These are phyloP conservation scores for Hyles euphorbiae DNA, from an alignment of 1,140 invertebrate genomes.

Conservation along the genomic window DNA sequence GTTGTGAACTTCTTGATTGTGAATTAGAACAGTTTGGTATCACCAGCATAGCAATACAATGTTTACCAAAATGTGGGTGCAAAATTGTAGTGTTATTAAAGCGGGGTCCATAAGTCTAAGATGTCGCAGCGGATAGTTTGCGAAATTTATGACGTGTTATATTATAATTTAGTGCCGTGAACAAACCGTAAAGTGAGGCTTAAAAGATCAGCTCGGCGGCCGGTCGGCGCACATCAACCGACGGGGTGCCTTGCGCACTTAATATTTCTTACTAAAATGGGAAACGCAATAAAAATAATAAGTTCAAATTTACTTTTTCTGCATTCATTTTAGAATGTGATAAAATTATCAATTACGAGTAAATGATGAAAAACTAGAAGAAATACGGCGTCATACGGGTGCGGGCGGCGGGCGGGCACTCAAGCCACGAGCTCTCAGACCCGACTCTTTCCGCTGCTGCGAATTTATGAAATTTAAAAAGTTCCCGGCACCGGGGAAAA, in stretches of 20 bases:
- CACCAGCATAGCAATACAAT: no score
- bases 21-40: no score
- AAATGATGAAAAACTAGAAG: no score
- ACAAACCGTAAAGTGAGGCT: constrained; percentile 59
- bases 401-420: no score
- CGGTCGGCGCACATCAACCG: constrained; percentile 4
- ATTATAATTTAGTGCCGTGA: constrained; percentile 71
- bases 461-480: constrained; percentile 71
- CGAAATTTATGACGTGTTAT: constrained; percentile 71
- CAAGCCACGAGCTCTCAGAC: constrained; percentile 1
- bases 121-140: constrained; percentile 63
- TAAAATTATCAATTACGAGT: no score
- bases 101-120: constrained; percentile 43
- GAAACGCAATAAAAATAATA: no score
- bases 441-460: constrained; percentile 20
- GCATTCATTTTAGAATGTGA: no score
- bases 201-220: constrained; percentile 57
- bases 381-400: no score
- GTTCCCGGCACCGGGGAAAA: constrained; percentile 54
- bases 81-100: constrained; percentile 30
- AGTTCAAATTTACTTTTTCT: no score
- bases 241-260: constrained; percentile 2
- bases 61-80: constrained; percentile 6
- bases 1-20: no score
- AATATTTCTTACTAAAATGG: background rate